phyloP scores from a whole-genome alignment of 2,888 invertebrate genomes.

The Dilophus febrilis region DNA sequence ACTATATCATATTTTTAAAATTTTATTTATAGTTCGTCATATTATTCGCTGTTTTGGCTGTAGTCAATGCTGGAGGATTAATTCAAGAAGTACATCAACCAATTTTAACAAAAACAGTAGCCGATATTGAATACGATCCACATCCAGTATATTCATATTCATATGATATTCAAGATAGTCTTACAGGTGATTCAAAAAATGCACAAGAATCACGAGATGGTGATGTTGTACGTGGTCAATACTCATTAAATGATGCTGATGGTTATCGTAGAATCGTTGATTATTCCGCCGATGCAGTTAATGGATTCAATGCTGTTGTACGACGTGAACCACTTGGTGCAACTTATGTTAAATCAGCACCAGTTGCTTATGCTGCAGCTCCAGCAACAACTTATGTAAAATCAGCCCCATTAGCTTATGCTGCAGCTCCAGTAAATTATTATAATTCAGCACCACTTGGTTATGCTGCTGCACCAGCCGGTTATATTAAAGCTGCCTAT shows the following conservation, averaged over 20 bases:
- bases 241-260: slow-evolving; percentile 26
- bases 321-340: slow-evolving; percentile 21
- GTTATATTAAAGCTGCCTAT: not conserved
- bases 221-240: slow-evolving; percentile 26
- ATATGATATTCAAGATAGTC: slow-evolving; percentile 25
- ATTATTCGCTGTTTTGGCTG: slow-evolving; percentile 18
- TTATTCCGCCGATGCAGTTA: slow-evolving; percentile 25
- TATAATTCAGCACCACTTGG: slow-evolving; percentile 1
- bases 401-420: slow-evolving; percentile 10
- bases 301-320: slow-evolving; percentile 28
- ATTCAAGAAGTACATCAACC: slow-evolving; percentile 9
- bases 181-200: slow-evolving; percentile 27
- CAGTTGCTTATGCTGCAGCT: slow-evolving; percentile 8
- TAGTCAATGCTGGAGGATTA: slow-evolving; percentile 19
- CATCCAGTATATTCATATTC: slow-evolving; percentile 26
- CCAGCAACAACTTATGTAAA: slow-evolving; percentile 7
- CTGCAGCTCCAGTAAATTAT: slow-evolving; percentile 4
- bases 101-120: slow-evolving; percentile 1
- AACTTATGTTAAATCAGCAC: slow-evolving; percentile 12
- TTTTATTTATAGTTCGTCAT: too few species aligned
- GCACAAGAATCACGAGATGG: slow-evolving; percentile 27
- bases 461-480: slow-evolving; percentile 1
- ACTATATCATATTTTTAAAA: too few species aligned
- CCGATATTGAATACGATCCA: slow-evolving; percentile 20
- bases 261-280: slow-evolving; percentile 24